Base-by-base conservation (phyloP, 2,797 vertebrate genomes). In the Telmatherina bonti region DNA sequence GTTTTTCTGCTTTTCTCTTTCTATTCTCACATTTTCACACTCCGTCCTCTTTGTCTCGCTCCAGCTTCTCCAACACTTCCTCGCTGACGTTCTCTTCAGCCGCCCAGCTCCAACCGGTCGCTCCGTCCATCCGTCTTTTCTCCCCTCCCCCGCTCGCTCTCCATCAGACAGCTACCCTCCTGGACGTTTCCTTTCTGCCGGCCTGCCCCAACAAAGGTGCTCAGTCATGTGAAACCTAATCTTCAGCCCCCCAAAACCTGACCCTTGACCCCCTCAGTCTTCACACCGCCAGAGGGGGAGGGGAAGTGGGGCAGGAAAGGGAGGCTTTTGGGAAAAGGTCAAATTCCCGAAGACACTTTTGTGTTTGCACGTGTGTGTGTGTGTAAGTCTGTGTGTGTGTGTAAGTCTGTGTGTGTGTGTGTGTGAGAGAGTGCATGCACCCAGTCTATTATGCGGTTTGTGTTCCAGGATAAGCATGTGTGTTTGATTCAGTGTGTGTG, bases 141-240 rank as follows among this genome's bases (percentile, higher is more conserved):
- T 70, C 62, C 62, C 58, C 36, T 57, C 16, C 55, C 9, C 36
- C 65, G 64, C 61, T 20, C 74, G 65, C 78, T 62, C 74, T 67
- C 66, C 81, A 74, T 89, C 89, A 93, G 92, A 93, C 84, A 87
- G 89, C 93, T 91, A 93, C 93, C 92, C 92, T 93, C 91, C 91
- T 92, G 92, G 92, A 94, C 85, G 87, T 93, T 94, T 94, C 92
- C 90, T 94, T 93, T 94, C 89, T 91, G 88, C 89, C 56, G 87
- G 89, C 89, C 88, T 86, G 89, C 89, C 90, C 86, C 92, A 93
- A 94, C 94, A 94, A 95, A 94, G 93, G 93, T 94, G 93, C 91
- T 93, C 94, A 94, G 94, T 95, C 93, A 94, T 94, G 93, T 94
- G 94, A 94, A 95, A 95, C 93, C 89, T 93, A 94, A 95, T 94